Base-by-base conservation (phyloP, 2,113 vertebrate species). In the Cyprinodon brontotheroides region DNA sequence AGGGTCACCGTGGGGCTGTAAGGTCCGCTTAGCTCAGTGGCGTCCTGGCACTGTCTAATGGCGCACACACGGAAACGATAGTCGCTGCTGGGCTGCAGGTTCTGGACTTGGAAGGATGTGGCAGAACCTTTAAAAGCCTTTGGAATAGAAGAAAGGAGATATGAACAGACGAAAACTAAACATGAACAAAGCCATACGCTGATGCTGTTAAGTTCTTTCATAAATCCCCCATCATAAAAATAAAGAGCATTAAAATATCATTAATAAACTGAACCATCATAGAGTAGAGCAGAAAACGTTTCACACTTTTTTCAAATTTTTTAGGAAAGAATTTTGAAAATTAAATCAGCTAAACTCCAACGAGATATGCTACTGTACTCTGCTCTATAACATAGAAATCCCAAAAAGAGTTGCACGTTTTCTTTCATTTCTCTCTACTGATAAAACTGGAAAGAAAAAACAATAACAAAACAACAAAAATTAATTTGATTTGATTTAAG, bases 51-150 rank as follows among this genome's bases (percentile, higher is more conserved):
- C 94, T 97, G 97, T 63, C 97, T 94, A 86, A 98, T 92, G 86
- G 96, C 97, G 75, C 97, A 98, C 0, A 93, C 94, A 0, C 97
- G 94, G 89, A 98, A 99, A 74, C 97, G 96, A 91, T 98, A 96
- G 87, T 99, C 97, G 74, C 94, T 96, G 94, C 92, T 96, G 81
- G 95, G 92, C 90, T 97, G 97, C 68, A 98, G 94, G 84, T 93
- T 95, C 20, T 95, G 92, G 89, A 96, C 92, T 9, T 95, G 96
- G 92, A 95, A 96, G 0, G 95, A 95, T 39, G 95, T 94, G 69
- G 95, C 93, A 0, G 96, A 86, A 75, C 97, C 97, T 94, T 93
- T 97, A 81, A 97, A 98, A 61, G 95, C 91, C 97, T 99, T 57
- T 90, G 4, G 9, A 62, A 3, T 3, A 41, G 41, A 15, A 79